A percentile compares a stretch with the other conserved stretches of the same genome.
phyloP scores from a whole-genome alignment of 2,113 vertebrate genomes.

The Proteles cristata region DNA sequence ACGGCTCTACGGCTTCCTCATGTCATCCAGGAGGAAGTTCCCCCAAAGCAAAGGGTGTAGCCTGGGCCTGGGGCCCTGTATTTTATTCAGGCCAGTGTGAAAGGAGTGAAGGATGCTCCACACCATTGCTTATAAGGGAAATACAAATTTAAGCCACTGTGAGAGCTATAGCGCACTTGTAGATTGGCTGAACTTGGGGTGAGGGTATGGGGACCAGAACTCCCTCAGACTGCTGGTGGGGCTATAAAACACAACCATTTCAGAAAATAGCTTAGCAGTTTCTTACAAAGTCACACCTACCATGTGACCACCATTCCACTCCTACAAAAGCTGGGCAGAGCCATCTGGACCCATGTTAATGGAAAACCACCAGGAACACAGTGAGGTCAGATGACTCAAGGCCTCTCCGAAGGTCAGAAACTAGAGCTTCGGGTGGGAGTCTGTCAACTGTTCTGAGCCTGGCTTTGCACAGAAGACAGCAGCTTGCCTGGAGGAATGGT shows the following conservation, averaged over 20 bases:
- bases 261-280: background rate
- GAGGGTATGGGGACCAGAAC: background rate
- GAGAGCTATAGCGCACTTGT: background rate
- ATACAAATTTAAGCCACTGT: background rate
- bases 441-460: background rate
- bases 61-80: too few species aligned
- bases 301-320: background rate
- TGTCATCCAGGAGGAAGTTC: background rate
- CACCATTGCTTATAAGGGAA: background rate
- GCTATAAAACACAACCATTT: background rate
- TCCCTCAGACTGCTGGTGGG: background rate
- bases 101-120: background rate
- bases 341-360: background rate
- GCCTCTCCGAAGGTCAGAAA: background rate
- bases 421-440: background rate
- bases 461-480: background rate
- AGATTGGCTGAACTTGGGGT: background rate
- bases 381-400: background rate
- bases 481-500: background rate
- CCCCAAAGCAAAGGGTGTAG: background rate
- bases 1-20: background rate
- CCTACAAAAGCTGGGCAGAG: background rate
- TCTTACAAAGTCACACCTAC: background rate
- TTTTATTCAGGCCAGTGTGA: background rate
- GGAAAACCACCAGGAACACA: background rate